Evolutionary conservation across 1,140 invertebrate genomes (phyloP).

Genomic region (Cydia pomonella): DNA sequence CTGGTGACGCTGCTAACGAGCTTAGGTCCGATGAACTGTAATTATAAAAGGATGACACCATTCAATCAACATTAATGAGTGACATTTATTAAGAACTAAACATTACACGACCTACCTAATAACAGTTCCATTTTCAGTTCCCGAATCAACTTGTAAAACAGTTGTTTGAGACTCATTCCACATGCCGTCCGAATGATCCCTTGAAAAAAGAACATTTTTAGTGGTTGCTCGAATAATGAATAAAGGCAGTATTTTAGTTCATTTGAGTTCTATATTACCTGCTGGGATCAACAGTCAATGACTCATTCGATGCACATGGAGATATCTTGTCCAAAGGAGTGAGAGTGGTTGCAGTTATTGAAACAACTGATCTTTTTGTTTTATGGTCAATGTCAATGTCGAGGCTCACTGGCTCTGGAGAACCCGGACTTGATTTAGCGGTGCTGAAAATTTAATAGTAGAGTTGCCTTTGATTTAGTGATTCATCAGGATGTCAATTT

Average conservation of each 20-base stretch:
- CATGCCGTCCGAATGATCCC: conserved; percentile 91
- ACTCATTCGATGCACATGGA: conserved; percentile 90
- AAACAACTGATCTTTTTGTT: conserved; percentile 54
- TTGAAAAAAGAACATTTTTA: conserved; percentile 52
- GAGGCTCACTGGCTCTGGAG: conserved; percentile 69
- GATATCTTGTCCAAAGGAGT: conserved; percentile 80
- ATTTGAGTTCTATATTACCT: conserved; percentile 54
- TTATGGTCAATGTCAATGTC: conserved; percentile 57
- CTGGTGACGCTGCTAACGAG: conserved; percentile 80
- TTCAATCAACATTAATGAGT: conserved; percentile 21
- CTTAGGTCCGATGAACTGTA: conserved; percentile 82
- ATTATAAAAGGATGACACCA: conserved; percentile 44
- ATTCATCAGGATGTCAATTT: background rate
- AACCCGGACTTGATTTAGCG: conserved; percentile 80
- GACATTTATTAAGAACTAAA: background rate
- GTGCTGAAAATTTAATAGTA: conserved; percentile 57
- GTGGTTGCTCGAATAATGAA: background rate
- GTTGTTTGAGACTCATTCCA: conserved; percentile 94
- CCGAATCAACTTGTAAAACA: conserved; percentile 88
- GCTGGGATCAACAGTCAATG: conserved; percentile 87
- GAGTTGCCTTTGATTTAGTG: background rate
- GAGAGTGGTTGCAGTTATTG: conserved; percentile 61
- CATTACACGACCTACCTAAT: conserved; percentile 64
- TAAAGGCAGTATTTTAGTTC: background rate
- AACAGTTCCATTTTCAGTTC: conserved; percentile 83